A percentile compares a stretch with the other conserved stretches of the same genome.
phyloP scores from a whole-genome alignment of 2,113 vertebrate genomes.

The Psilopsiagon aymara region DNA sequence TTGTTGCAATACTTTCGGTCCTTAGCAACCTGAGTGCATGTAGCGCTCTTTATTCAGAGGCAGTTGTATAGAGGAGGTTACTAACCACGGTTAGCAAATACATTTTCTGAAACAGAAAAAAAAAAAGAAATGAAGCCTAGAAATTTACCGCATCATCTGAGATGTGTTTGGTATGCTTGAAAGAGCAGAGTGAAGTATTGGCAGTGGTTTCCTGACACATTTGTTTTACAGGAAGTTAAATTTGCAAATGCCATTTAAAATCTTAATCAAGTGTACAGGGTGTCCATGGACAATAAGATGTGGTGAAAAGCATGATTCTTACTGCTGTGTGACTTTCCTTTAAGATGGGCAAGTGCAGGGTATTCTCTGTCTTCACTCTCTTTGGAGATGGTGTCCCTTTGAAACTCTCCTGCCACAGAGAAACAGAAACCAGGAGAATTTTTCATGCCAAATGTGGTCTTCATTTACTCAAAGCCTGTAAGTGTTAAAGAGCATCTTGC shows the following conservation, averaged over 20 bases:
- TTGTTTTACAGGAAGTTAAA: slow-evolving; percentile 12
- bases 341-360: background rate
- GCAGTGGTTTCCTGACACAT: background rate
- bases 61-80: background rate
- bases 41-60: background rate
- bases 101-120: background rate
- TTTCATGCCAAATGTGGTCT: background rate
- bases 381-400: background rate
- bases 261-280: background rate
- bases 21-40: background rate
- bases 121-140: background rate
- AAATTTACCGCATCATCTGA: slow-evolving; percentile 27
- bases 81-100: background rate
- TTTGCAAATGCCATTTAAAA: background rate
- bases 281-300: background rate
- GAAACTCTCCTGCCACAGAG: background rate
- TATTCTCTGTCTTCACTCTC: background rate
- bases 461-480: background rate
- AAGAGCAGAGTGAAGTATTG: background rate
- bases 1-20: background rate
- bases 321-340: background rate
- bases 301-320: background rate
- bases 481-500: background rate
- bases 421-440: background rate
- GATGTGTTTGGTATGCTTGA: background rate